Percentiles rank a stretch among this genome's conserved stretches.
Conservation (phyloP, 2,113 vertebrate genomes). For the Holacanthus passer region DNA sequence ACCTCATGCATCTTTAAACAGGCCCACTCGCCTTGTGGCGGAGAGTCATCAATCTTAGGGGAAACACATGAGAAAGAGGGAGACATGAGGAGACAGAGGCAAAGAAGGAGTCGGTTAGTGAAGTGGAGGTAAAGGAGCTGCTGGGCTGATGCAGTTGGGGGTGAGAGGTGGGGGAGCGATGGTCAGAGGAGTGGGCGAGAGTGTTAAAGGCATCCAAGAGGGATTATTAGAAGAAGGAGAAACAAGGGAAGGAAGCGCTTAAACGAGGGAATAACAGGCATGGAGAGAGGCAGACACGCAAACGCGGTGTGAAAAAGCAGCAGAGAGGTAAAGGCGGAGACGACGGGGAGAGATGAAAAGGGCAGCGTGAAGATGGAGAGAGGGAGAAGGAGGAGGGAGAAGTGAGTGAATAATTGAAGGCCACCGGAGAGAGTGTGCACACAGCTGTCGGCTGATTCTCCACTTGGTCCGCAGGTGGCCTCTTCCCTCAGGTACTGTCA, state of each 20-base stretch:
- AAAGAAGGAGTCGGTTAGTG: conserved; percentile 69
- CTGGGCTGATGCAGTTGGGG: conserved; percentile 48
- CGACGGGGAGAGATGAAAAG: conserved; percentile 72
- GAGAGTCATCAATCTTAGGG: conserved; percentile 85
- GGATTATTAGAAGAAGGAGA: conserved; percentile 19
- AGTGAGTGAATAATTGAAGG: conserved; percentile 81
- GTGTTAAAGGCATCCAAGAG: conserved; percentile 39
- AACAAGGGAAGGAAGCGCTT: conserved; percentile 42
- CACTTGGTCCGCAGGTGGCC: conserved; percentile 78
- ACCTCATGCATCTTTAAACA: conserved; percentile 87
- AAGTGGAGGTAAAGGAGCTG: conserved; percentile 68
- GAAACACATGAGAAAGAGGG: conserved; percentile 68
- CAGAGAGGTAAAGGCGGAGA: conserved; percentile 65
- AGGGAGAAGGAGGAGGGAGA: conserved; percentile 47
- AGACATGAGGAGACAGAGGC: conserved; percentile 68
- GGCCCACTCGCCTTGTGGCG: conserved; percentile 75
- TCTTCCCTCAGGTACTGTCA: conserved; percentile 80
- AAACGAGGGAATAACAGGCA: conserved; percentile 47
- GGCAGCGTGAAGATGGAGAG: conserved; percentile 68
- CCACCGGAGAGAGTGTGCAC: conserved; percentile 80
- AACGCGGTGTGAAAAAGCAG: conserved; percentile 52
- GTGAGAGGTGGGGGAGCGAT: conserved; percentile 43
- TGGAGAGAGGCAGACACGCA: conserved; percentile 55
- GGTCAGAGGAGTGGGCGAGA: conserved; percentile 42
- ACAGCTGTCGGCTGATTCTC: conserved; percentile 80